Conservation (phyloP, 2,888 invertebrate species). For the Orthonevra nobilis region DNA sequence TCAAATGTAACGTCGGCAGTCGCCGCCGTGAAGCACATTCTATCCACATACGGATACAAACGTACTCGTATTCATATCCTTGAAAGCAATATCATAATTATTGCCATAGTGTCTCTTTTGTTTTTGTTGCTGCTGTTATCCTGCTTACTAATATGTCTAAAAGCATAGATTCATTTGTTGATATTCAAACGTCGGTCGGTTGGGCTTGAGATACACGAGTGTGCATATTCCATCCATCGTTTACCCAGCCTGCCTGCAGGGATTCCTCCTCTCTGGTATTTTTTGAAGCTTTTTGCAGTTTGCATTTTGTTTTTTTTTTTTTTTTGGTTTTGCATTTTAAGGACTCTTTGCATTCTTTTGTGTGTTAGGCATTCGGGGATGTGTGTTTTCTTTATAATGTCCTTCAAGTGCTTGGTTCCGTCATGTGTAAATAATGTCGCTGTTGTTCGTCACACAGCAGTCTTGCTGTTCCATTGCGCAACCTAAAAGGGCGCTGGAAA, state of each 20-base stretch:
- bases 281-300: too few relatives aligned
- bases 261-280: too few relatives aligned
- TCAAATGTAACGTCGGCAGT: too few relatives aligned
- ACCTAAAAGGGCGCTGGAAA: slow-evolving; percentile 1
- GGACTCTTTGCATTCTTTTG: slow-evolving; percentile 64
- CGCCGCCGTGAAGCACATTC: slow-evolving; percentile 18
- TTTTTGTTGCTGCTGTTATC: slow-evolving; percentile 38
- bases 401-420: slow-evolving; percentile 72
- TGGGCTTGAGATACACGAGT: too few relatives aligned
- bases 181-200: slow-evolving; percentile 50
- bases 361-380: slow-evolving; percentile 54
- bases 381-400: slow-evolving; percentile 72
- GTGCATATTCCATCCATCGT: slow-evolving; percentile 28
- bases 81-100: slow-evolving; percentile 65
- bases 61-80: too few relatives aligned
- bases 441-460: slow-evolving; percentile 58
- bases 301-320: slow-evolving; percentile 26
- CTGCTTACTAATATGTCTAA: slow-evolving; percentile 67
- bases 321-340: slow-evolving; percentile 50
- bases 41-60: not conserved
- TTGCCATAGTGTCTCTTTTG: slow-evolving; percentile 58
- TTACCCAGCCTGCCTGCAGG: slow-evolving; percentile 52
- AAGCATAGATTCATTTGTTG: slow-evolving; percentile 69
- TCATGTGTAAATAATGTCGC: slow-evolving; percentile 72
- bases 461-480: slow-evolving; percentile 46